These are phyloP conservation scores for Phaedon cochleariae DNA, from an alignment of 2,888 invertebrate genomes.

Conservation along the genomic window DNA sequence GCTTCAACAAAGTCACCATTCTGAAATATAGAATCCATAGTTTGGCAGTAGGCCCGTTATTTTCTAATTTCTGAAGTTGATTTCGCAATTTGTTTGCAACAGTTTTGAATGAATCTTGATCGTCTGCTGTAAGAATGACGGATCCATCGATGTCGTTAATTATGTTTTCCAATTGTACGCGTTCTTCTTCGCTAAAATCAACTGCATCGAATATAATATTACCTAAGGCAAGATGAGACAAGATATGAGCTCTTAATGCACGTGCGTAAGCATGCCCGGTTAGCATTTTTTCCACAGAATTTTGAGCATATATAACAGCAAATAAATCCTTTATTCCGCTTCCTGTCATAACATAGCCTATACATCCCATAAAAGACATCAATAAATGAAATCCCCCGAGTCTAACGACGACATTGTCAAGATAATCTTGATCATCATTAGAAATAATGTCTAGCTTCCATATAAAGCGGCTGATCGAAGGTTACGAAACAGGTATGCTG, in stretches of 20 bases:
- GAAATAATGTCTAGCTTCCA: background rate
- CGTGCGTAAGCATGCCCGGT: slow-evolving; percentile 37
- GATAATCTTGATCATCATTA: background rate
- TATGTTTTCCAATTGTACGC: background rate
- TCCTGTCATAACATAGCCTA: slow-evolving; percentile 17
- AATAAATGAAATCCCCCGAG: slow-evolving; percentile 23
- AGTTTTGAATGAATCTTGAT: background rate
- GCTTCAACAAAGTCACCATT: slow-evolving; percentile 46
- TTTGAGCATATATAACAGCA: background rate
- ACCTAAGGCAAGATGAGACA: background rate
- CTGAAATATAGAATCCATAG: slow-evolving; percentile 50
- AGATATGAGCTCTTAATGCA: background rate
- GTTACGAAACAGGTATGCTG: slow-evolving; percentile 13
- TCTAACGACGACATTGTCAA: background rate
- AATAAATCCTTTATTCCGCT: slow-evolving; percentile 21
- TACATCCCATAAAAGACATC: slow-evolving; percentile 18
- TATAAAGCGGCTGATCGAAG: slow-evolving; percentile 18
- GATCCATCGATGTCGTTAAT: background rate
- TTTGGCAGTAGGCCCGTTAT: slow-evolving; percentile 29
- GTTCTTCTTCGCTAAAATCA: background rate
- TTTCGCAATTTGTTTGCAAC: slow-evolving; percentile 15
- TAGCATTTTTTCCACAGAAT: slow-evolving; percentile 14
- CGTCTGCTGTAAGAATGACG: background rate
- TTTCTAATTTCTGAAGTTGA: slow-evolving; percentile 10
- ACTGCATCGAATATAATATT: background rate